Evolutionary conservation across 1,140 invertebrate species (phyloP).

Genomic region (Dreissena polymorpha): DNA sequence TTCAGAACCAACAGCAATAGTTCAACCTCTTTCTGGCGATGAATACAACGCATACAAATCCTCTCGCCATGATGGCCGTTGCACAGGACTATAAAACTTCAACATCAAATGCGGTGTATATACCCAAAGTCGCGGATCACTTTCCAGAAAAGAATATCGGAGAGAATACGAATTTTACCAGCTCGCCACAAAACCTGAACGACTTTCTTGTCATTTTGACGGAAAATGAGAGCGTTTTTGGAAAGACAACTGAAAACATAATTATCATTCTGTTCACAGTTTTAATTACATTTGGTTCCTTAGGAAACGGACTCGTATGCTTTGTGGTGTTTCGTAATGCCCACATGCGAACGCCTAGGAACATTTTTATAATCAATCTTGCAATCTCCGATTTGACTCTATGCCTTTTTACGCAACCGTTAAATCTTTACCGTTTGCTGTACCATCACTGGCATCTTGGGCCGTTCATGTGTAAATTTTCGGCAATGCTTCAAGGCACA

Average conservation of each 20-base stretch:
- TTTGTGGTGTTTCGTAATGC: slow-evolving; percentile 88
- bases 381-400: slow-evolving; percentile 91
- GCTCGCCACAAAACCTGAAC: no score
- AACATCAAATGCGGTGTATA: no score
- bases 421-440: slow-evolving; percentile 89
- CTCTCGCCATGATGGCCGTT: no score
- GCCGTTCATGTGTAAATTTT: slow-evolving; percentile 86
- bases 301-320: slow-evolving; percentile 90
- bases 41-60: no score
- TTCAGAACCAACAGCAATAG: no score
- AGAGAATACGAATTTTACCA: no score
- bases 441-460: slow-evolving; percentile 78
- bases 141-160: no score
- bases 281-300: slow-evolving; percentile 88
- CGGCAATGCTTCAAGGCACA: slow-evolving; percentile 89
- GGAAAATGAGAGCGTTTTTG: slow-evolving; percentile 52
- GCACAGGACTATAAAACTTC: no score
- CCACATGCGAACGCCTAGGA: slow-evolving; percentile 91
- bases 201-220: no score
- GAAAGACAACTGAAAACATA: slow-evolving; percentile 58
- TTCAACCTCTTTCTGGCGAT: no score
- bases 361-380: slow-evolving; percentile 93
- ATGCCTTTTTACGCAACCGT: slow-evolving; percentile 92
- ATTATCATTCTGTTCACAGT: slow-evolving; percentile 87
- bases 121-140: no score